Percentiles rank a stretch among this genome's conserved stretches.
These are phyloP conservation scores for Silurus asotus DNA, from an alignment of 2,113 vertebrate genomes.

Conservation along the genomic window DNA sequence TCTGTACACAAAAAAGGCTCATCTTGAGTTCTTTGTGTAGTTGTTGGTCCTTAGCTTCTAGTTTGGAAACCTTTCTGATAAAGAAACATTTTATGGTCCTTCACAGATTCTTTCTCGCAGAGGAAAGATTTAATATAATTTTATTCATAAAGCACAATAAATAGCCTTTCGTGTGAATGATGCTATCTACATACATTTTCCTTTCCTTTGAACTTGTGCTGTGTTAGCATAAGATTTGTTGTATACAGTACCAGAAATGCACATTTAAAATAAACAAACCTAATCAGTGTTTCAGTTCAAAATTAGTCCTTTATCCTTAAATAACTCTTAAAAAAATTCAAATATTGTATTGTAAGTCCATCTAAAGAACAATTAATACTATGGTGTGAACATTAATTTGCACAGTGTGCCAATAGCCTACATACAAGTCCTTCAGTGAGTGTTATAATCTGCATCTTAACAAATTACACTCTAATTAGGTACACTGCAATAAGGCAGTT, in stretches of 20 bases:
- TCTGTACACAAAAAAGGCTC: neutral
- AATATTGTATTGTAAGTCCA: too few species aligned
- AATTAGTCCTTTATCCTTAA: neutral
- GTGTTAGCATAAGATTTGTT: neutral
- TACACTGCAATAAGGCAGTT: conserved; percentile 38
- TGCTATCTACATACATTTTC: neutral
- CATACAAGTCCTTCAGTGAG: neutral
- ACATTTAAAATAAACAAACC: neutral
- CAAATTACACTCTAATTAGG: conserved; percentile 47
- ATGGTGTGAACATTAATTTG: neutral
- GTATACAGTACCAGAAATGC: neutral
- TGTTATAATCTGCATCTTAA: conserved; percentile 26
- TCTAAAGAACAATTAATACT: neutral
- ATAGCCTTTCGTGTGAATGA: neutral
- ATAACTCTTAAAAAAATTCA: neutral
- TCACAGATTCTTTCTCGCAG: neutral
- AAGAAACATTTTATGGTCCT: neutral
- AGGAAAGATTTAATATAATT: neutral
- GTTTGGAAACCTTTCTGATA: neutral
- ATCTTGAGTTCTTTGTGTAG: neutral
- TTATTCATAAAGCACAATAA: neutral
- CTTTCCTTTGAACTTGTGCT: neutral
- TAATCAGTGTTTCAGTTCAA: neutral
- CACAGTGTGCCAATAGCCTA: neutral
- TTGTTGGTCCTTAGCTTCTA: neutral